Evolutionary conservation across 2,797 vertebrate species (phyloP), one percentile per base, ranked within the genome.

Genomic region (Etheostoma nigrum): DNA sequence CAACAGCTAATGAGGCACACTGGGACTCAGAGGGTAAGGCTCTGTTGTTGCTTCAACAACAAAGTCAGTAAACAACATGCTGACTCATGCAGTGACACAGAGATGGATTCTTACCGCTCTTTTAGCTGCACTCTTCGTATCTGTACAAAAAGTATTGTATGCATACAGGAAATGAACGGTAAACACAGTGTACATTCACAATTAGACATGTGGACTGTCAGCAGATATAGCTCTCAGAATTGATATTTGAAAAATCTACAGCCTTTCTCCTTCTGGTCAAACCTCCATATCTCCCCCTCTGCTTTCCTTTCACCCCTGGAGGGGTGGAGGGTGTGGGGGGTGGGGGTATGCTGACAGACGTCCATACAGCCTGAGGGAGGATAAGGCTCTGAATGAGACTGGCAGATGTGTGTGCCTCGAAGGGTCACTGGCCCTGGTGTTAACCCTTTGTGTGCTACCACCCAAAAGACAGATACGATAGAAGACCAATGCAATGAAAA

Each of bases 1-100:
- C 94, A 94, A 86, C 77, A 87, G 86, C 89, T 97, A 96, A 95
- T 96, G 95, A 96, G 78, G 80, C 94, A 88, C 92, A 90, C 90
- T 93, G 92, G 92, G 89, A 96, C 94, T 94, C 86, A 81, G 92
- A 95, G 94, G 92, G 83, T 76, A 67, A 67, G 67, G 53, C 75
- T 77, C 85, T 77, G 84, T 83, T 82, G 83, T 82, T 87, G 83
- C 78, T 93, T 78, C 81, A 78, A 62, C 90, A 89, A 78, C 82
- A 83, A 80, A 76, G 81, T 88, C 82, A 85, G 86, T 94, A 95
- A 95, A 95, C 86, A 94, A 94, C 87, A 87, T 76, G 91, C 90
- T 85, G 64, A 91, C 90, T 95, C 93, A 82, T 90, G 62, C 64
- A 45, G 61, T 89, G 82, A 81, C 83, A 88, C 60, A 23, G 74